Evolutionary conservation across 1,140 invertebrate species (phyloP).

Genomic region (Drosophila kohkoa): DNA sequence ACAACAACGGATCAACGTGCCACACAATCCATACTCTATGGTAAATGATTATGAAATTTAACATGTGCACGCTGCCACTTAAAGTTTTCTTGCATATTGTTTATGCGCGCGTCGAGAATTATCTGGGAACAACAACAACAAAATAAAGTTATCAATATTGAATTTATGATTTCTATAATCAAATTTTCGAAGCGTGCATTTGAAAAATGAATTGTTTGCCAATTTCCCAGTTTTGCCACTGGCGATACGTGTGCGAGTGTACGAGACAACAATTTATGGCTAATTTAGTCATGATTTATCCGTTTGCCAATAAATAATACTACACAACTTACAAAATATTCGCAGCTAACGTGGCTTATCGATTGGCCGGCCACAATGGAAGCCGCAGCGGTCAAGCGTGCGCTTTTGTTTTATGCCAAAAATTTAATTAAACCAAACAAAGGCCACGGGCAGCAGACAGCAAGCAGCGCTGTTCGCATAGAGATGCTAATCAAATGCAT

Average conservation of each 20-base stretch:
- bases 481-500: conserved; percentile 50
- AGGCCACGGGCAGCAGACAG: conserved; percentile 48
- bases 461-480: conserved; percentile 41
- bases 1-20: conserved; percentile 59
- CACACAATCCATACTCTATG: conserved; percentile 27
- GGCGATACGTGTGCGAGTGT: conserved; percentile 40
- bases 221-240: conserved; percentile 53
- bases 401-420: conserved; percentile 20
- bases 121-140: conserved; percentile 4
- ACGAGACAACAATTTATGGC: conserved; percentile 64
- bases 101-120: conserved; percentile 49
- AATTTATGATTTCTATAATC: conserved; percentile 71
- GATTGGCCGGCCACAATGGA: conserved; percentile 27
- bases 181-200: conserved; percentile 30
- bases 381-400: conserved; percentile 12
- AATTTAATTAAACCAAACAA: conserved; percentile 58
- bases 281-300: conserved; percentile 76
- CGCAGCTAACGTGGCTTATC: conserved; percentile 34
- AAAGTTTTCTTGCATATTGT: conserved; percentile 39
- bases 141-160: conserved; percentile 68
- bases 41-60: conserved; percentile 68
- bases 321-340: background rate
- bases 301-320: conserved; percentile 69
- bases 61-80: conserved; percentile 70
- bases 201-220: conserved; percentile 71